Conservation (phyloP, 2,113 vertebrate genomes). For the Petrocephalus microphthalmus region DNA sequence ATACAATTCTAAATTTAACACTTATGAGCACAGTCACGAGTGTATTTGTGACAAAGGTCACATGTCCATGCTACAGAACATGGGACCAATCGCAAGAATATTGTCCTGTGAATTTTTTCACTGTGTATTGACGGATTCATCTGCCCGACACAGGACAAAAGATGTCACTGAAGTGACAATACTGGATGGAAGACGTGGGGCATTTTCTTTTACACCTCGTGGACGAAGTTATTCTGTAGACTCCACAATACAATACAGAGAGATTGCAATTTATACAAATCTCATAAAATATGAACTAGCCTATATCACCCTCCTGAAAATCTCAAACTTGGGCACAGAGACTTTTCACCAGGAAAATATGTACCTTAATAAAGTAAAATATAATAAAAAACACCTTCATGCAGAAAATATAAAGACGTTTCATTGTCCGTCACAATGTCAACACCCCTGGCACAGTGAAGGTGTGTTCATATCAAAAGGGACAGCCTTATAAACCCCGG, state of each 20-base stretch:
- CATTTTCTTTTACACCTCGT: not conserved
- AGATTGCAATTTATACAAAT: not conserved
- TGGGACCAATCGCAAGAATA: not conserved
- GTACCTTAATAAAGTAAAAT: not conserved
- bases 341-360: not conserved
- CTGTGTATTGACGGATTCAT: too few species aligned
- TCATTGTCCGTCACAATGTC: not conserved
- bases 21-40: not conserved
- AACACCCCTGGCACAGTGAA: not conserved
- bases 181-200: not conserved
- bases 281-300: not conserved
- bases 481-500: too few species aligned
- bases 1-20: not conserved
- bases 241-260: not conserved
- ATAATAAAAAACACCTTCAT: not conserved
- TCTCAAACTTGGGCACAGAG: not conserved
- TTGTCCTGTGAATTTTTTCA: not conserved
- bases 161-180: not conserved
- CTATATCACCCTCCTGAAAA: not conserved
- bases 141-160: not conserved
- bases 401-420: not conserved
- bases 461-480: not conserved
- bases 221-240: not conserved
- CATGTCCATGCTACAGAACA: not conserved
- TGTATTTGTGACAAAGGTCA: not conserved